Evolutionary conservation across 2,113 vertebrate genomes (phyloP).

Genomic region (Pelobates fuscus): DNA sequence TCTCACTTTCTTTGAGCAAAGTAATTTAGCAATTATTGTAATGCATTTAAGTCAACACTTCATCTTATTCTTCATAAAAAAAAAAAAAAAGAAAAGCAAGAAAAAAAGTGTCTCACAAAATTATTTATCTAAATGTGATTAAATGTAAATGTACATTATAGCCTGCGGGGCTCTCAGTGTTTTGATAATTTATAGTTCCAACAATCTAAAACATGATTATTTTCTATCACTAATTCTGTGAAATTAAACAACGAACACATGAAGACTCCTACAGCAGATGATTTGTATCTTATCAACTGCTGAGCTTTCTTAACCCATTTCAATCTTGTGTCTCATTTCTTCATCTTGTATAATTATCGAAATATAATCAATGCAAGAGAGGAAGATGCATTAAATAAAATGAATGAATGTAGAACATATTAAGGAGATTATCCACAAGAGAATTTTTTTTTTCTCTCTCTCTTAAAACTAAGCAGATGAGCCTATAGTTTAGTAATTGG

Average conservation of each 20-base stretch:
- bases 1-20: neutral
- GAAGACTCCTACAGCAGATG: neutral
- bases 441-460: slow-evolving; percentile 2
- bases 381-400: slow-evolving; percentile 41
- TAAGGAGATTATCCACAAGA: slow-evolving; percentile 21
- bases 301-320: neutral
- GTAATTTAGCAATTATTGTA: neutral
- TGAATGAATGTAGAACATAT: slow-evolving; percentile 10
- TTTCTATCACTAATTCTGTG: slow-evolving; percentile 16
- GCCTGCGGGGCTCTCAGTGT: slow-evolving; percentile 17
- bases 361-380: slow-evolving; percentile 19
- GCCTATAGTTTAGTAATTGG: slow-evolving; percentile 41
- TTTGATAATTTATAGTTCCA: slow-evolving; percentile 38
- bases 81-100: neutral
- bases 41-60: slow-evolving; percentile 1
- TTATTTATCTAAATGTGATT: slow-evolving; percentile 37
- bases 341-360: slow-evolving; percentile 26
- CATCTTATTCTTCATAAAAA: slow-evolving; percentile 3
- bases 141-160: slow-evolving; percentile 25
- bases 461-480: slow-evolving; percentile 26
- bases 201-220: slow-evolving; percentile 31
- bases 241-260: neutral
- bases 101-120: slow-evolving; percentile 4
- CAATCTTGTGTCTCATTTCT: neutral
- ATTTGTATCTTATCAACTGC: slow-evolving; percentile 27